A percentile compares a stretch with the other conserved stretches of the same genome.
Conservation (phyloP, 2,888 invertebrate species). For the Gari tellinella region DNA sequence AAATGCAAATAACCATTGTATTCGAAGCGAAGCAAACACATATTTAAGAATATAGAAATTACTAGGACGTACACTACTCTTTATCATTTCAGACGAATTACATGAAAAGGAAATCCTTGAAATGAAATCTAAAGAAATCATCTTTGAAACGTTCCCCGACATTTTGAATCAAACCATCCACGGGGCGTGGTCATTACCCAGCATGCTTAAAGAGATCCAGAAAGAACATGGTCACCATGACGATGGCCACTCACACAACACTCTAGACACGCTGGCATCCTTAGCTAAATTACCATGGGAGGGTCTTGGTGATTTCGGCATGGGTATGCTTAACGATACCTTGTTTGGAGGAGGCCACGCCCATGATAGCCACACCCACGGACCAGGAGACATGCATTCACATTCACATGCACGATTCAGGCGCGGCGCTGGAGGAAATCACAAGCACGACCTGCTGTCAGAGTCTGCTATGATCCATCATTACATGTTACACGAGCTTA, state of each 20-base stretch:
- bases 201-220: slow-evolving; percentile 59
- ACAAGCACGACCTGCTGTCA: slow-evolving; percentile 61
- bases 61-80: too few species aligned
- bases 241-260: slow-evolving; percentile 35
- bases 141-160: slow-evolving; percentile 66
- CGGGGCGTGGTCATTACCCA: slow-evolving; percentile 58
- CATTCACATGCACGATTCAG: slow-evolving; percentile 38
- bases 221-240: slow-evolving; percentile 41
- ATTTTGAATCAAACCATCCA: slow-evolving; percentile 63
- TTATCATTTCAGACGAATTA: slow-evolving; percentile 69
- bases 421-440: slow-evolving; percentile 60
- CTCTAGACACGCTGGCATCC: slow-evolving; percentile 35
- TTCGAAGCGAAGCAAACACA: too few species aligned
- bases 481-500: slow-evolving; percentile 73
- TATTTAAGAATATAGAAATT: too few species aligned
- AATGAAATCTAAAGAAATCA: slow-evolving; percentile 59
- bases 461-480: slow-evolving; percentile 66
- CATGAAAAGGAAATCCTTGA: slow-evolving; percentile 72
- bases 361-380: slow-evolving; percentile 34
- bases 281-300: slow-evolving; percentile 26
- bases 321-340: slow-evolving; percentile 5
- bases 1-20: too few species aligned
- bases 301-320: slow-evolving; percentile 10
- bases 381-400: slow-evolving; percentile 26
- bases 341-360: slow-evolving; percentile 10